Percentiles rank a stretch among this genome's conserved stretches.
These are phyloP conservation scores for Chaenodraco wilsoni DNA, from an alignment of 2,797 vertebrate genomes.

Conservation along the genomic window DNA sequence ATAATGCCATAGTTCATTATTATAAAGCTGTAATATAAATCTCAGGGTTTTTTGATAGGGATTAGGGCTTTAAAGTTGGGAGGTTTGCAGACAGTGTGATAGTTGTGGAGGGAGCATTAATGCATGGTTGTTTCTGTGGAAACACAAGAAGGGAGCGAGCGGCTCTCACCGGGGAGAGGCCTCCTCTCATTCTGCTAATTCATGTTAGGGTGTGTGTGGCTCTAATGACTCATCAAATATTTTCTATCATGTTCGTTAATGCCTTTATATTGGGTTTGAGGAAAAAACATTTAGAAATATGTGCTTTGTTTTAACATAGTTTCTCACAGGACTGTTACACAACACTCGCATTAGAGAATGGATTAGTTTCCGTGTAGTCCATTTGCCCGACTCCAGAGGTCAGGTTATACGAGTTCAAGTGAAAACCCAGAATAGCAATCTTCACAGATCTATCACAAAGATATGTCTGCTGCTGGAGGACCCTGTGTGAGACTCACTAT, in stretches of 20 bases:
- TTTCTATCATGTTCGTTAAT: constrained; percentile 18
- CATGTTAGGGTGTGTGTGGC: constrained; percentile 29
- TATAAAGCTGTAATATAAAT: background rate
- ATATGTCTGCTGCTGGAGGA: no score
- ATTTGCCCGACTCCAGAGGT: no score
- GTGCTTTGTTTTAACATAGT: constrained; percentile 8
- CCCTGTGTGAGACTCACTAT: no score
- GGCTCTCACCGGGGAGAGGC: constrained; percentile 20
- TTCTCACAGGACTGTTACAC: background rate
- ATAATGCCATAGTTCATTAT: no score
- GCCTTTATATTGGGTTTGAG: constrained; percentile 9
- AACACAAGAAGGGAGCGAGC: constrained; percentile 25
- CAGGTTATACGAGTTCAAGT: no score
- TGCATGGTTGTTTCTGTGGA: constrained; percentile 45
- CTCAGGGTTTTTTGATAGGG: background rate
- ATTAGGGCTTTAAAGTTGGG: constrained; percentile 23
- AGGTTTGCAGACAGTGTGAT: constrained; percentile 5
- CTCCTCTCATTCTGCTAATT: constrained; percentile 37
- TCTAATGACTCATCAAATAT: constrained; percentile 46
- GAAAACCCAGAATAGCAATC: no score
- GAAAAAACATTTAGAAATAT: constrained; percentile 26
- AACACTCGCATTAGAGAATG: background rate
- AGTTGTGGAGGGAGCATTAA: constrained; percentile 18
- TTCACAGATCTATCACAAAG: no score
- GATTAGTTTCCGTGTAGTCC: background rate